A percentile compares a stretch with the other conserved stretches of the same genome.
Evolutionary conservation across 2,797 vertebrate species (phyloP).

Genomic region (Smutsia gigantea): DNA sequence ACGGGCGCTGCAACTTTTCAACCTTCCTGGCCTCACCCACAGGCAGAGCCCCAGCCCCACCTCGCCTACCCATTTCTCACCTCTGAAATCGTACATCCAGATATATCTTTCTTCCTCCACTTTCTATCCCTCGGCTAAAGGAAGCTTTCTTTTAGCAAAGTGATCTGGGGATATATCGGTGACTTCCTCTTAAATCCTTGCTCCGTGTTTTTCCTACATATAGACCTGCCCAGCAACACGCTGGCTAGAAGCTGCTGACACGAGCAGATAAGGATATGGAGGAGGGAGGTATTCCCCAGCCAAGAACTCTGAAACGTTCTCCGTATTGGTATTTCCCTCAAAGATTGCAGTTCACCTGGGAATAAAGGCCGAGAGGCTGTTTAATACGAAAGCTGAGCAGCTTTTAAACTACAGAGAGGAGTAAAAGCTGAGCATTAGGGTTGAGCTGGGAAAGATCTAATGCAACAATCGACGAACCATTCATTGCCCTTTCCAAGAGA

Average conservation of each 20-base stretch:
- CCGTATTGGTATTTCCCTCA: slow-evolving; percentile 13
- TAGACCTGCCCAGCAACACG: neutral
- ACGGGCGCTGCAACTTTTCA: slow-evolving; percentile 62
- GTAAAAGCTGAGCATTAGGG: slow-evolving; percentile 46
- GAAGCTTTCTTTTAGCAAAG: slow-evolving; percentile 41
- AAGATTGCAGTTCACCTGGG: slow-evolving; percentile 53
- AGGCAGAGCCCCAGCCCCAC: neutral
- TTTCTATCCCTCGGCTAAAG: slow-evolving; percentile 9
- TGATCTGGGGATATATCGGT: neutral
- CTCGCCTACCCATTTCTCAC: slow-evolving; percentile 46
- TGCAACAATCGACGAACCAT: slow-evolving; percentile 76
- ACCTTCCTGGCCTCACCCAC: neutral
- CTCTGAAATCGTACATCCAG: slow-evolving; percentile 42
- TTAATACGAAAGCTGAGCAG: neutral
- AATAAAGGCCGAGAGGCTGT: slow-evolving; percentile 26
- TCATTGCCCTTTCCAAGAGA: slow-evolving; percentile 76
- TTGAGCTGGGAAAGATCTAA: slow-evolving; percentile 37
- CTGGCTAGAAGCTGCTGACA: slow-evolving; percentile 44
- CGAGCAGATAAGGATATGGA: neutral
- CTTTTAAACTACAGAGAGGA: slow-evolving; percentile 53
- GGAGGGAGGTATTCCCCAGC: neutral
- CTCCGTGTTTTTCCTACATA: slow-evolving; percentile 44
- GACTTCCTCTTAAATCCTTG: neutral
- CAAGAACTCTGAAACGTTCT: neutral
- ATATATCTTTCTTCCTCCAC: slow-evolving; percentile 15